Evolutionary conservation across 2,888 invertebrate genomes (phyloP).

Genomic region (Tenthredo scrophulariae): DNA sequence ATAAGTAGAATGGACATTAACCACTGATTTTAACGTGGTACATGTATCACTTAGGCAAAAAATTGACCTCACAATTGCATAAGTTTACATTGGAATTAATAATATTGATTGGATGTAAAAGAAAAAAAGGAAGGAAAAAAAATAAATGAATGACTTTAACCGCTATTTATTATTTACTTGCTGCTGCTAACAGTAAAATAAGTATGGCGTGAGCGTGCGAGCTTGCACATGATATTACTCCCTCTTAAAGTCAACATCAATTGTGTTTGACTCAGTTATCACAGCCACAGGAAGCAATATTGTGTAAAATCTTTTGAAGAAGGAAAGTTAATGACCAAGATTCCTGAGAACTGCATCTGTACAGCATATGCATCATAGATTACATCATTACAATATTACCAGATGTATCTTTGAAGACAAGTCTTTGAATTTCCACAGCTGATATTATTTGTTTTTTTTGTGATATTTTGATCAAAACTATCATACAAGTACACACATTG

Average conservation of each 20-base stretch:
- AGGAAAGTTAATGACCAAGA: background rate
- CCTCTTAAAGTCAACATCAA: slow-evolving; percentile 77
- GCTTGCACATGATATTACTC: slow-evolving; percentile 76
- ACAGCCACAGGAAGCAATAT: slow-evolving; percentile 78
- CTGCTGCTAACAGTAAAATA: slow-evolving; percentile 58
- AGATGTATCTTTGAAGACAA: background rate
- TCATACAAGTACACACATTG: background rate
- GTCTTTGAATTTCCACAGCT: background rate
- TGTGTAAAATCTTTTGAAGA: slow-evolving; percentile 59
- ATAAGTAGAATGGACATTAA: slow-evolving; percentile 32
- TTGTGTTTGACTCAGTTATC: slow-evolving; percentile 73
- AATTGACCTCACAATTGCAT: slow-evolving; percentile 36
- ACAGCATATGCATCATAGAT: background rate
- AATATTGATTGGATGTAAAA: background rate
- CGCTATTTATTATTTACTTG: slow-evolving; percentile 57
- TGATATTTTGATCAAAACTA: background rate
- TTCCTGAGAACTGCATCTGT: slow-evolving; percentile 3
- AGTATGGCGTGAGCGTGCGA: slow-evolving; percentile 74
- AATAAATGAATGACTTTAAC: slow-evolving; percentile 57
- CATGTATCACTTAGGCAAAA: slow-evolving; percentile 27
- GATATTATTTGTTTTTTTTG: background rate
- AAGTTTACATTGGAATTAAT: slow-evolving; percentile 17
- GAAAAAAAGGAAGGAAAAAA: slow-evolving; percentile 48
- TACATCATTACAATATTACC: background rate
- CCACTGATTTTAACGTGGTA: background rate